A percentile compares a stretch with the other conserved stretches of the same genome.
Conservation (phyloP, 2,797 vertebrate genomes). For the Phylloscopus collybita region DNA sequence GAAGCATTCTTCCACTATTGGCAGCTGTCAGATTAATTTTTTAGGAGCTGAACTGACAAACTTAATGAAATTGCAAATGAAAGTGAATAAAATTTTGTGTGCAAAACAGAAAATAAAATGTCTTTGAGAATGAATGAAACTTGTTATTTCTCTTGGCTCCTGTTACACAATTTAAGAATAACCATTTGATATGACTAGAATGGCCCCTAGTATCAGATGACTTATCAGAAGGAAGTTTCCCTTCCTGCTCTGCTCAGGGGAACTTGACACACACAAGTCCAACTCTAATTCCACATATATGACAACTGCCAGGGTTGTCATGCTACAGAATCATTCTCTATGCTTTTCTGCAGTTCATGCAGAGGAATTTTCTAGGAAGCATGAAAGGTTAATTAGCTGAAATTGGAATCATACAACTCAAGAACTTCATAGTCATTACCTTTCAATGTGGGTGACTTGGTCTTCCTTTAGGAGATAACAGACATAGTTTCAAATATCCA, state of each 20-base stretch:
- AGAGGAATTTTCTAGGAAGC: neutral
- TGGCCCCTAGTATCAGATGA: neutral
- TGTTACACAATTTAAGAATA: neutral
- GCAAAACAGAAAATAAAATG: neutral
- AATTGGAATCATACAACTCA: neutral
- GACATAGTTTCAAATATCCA: neutral
- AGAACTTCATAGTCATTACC: neutral
- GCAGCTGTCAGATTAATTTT: neutral
- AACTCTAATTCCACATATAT: neutral
- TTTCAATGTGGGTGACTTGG: neutral
- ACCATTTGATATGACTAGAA: neutral
- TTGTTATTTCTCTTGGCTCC: neutral
- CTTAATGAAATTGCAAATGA: neutral
- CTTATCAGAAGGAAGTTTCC: neutral
- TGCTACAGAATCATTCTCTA: neutral
- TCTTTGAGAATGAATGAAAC: neutral
- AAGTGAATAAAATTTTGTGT: neutral
- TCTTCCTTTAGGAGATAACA: neutral
- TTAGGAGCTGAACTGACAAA: neutral
- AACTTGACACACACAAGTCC: neutral
- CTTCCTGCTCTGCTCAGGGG: neutral
- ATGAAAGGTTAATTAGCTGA: neutral
- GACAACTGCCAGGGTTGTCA: neutral
- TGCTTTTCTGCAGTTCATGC: neutral
- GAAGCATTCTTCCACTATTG: neutral